phyloP scores from a whole-genome alignment of 2,888 invertebrate genomes.

The Pristionchus exspectatus region DNA sequence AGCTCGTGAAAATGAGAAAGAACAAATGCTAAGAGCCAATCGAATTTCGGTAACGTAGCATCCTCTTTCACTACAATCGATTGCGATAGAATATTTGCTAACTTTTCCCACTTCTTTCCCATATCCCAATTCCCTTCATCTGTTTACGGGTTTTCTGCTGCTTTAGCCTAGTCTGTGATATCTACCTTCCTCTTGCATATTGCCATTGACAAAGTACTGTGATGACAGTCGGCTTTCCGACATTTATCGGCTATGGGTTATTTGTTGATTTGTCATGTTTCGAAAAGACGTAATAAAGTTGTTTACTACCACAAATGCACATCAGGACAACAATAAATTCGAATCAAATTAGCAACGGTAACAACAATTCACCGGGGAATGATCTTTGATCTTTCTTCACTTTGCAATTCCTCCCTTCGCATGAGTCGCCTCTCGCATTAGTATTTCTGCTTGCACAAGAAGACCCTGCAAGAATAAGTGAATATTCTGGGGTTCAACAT shows the following conservation, averaged over 20 bases:
- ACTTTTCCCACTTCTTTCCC: neutral
- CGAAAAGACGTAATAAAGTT: constrained; percentile 14
- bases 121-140: neutral
- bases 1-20: constrained; percentile 21
- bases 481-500: neutral
- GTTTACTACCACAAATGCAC: constrained; percentile 23
- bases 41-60: constrained; percentile 19
- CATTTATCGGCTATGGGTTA: constrained; percentile 36
- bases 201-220: constrained; percentile 30
- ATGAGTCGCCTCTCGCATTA: constrained; percentile 46
- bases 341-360: neutral
- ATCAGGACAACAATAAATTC: constrained; percentile 32
- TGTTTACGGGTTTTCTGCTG: neutral
- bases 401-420: constrained; percentile 42
- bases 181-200: constrained; percentile 9
- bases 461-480: constrained; percentile 30
- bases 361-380: constrained; percentile 1
- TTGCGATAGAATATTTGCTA: neutral
- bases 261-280: neutral
- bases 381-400: constrained; percentile 39
- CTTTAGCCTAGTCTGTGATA: constrained; percentile 30
- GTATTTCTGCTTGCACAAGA: constrained; percentile 37
- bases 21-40: neutral
- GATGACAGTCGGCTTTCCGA: constrained; percentile 32
- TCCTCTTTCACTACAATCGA: neutral